Evolutionary conservation across 2,113 vertebrate genomes (phyloP).

Genomic region (Trematocara stigmaticum): DNA sequence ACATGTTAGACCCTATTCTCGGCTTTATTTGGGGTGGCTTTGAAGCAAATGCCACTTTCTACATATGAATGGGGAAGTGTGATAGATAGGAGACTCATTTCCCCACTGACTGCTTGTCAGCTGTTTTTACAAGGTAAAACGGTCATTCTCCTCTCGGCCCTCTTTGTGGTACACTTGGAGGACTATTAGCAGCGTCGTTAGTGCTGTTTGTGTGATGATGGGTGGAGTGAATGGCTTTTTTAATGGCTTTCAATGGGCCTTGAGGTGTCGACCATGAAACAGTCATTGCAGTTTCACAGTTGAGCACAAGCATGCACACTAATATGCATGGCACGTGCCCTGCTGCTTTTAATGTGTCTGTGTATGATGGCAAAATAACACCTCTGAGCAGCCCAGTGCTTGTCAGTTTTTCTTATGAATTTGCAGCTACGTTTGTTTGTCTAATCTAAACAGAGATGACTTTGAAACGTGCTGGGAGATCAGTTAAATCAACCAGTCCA

Average conservation of each 20-base stretch:
- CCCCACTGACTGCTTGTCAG: background rate
- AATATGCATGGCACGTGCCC: background rate
- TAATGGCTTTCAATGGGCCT: background rate
- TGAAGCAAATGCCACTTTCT: slow-evolving; percentile 25
- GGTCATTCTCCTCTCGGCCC: background rate
- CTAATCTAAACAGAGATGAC: background rate
- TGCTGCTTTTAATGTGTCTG: background rate
- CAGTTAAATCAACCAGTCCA: background rate
- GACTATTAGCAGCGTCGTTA: background rate
- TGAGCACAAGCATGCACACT: background rate
- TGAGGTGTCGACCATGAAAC: background rate
- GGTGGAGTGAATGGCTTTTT: background rate
- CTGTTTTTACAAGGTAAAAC: background rate
- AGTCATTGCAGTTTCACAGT: background rate
- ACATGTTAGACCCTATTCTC: background rate
- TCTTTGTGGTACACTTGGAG: background rate
- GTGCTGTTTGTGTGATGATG: background rate
- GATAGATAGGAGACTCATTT: background rate
- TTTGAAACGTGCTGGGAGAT: background rate
- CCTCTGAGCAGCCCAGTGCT: background rate
- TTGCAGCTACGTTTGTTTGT: background rate
- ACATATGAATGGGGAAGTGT: slow-evolving; percentile 5
- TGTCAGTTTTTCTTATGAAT: background rate
- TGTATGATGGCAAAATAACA: background rate
- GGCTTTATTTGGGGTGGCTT: background rate